Evolutionary conservation across 2,888 invertebrate species (phyloP).

Genomic region (Bhutanitis thaidina): DNA sequence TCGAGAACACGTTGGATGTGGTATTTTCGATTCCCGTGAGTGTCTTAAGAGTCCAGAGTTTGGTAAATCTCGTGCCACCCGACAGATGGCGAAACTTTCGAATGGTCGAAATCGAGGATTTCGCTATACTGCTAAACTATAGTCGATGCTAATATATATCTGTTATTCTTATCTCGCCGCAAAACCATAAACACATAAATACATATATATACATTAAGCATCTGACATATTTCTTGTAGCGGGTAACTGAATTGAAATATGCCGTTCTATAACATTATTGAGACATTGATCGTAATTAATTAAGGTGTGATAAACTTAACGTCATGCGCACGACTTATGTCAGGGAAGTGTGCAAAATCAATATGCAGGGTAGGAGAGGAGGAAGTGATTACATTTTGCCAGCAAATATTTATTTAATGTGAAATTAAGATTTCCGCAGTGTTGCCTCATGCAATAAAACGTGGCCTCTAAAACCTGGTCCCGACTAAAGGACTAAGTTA

Average conservation of each 20-base stretch:
- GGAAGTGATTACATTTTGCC: slow-evolving; percentile 16
- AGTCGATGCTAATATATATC: too few relatives aligned
- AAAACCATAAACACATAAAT: too few relatives aligned
- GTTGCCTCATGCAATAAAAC: slow-evolving; percentile 4
- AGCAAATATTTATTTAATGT: slow-evolving; percentile 22
- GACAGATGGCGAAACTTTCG: too few relatives aligned
- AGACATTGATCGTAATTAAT: slow-evolving; percentile 3
- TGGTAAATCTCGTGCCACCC: too few relatives aligned
- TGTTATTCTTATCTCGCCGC: too few relatives aligned
- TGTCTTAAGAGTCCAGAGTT: too few relatives aligned
- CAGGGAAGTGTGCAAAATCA: slow-evolving; percentile 10
- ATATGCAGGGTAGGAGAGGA: slow-evolving; percentile 18
- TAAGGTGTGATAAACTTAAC: slow-evolving; percentile 12
- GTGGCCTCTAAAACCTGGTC: slow-evolving; percentile 14
- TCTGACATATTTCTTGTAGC: neutral
- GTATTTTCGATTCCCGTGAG: too few relatives aligned
- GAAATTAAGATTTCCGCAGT: slow-evolving; percentile 17
- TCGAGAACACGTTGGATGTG: too few relatives aligned
- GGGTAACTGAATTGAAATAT: neutral
- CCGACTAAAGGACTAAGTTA: neutral
- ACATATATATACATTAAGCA: neutral
- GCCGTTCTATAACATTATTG: neutral
- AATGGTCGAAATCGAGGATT: too few relatives aligned
- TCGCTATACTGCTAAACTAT: too few relatives aligned
- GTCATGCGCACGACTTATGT: neutral